phyloP scores from a whole-genome alignment of 1,140 invertebrate species.

The Drosophila arizonae region DNA sequence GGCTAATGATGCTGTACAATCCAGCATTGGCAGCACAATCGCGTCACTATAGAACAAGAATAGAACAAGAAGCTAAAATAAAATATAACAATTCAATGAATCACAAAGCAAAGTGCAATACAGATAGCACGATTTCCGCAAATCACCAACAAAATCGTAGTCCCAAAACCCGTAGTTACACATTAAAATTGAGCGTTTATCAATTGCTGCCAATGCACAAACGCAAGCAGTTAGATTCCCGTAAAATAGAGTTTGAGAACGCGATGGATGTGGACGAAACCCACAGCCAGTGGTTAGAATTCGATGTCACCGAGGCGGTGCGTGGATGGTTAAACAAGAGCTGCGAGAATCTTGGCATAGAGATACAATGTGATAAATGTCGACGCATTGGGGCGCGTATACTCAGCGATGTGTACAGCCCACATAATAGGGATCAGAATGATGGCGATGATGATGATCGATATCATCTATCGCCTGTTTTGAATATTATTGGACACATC shows the following conservation, averaged over 20 bases:
- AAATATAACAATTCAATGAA: constrained; percentile 3
- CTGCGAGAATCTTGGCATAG: constrained; percentile 83
- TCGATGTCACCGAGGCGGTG: constrained; percentile 84
- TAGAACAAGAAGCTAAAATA: neutral
- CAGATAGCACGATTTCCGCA: neutral
- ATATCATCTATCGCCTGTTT: constrained; percentile 71
- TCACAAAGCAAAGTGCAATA: constrained; percentile 23
- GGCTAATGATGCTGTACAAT: constrained; percentile 72
- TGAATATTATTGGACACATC: constrained; percentile 83
- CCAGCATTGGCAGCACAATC: constrained; percentile 44
- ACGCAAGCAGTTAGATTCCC: constrained; percentile 51
- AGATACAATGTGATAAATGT: constrained; percentile 84
- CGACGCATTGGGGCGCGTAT: constrained; percentile 67
- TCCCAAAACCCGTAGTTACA: constrained; percentile 18
- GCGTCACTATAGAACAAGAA: neutral
- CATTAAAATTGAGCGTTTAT: constrained; percentile 68
- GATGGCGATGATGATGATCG: constrained; percentile 3
- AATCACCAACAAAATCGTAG: constrained; percentile 4
- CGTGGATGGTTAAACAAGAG: constrained; percentile 83
- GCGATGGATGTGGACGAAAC: constrained; percentile 50
- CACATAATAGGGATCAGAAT: neutral
- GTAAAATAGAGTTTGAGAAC: constrained; percentile 55
- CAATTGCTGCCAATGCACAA: constrained; percentile 57
- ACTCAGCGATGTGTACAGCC: constrained; percentile 65
- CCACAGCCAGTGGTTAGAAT: constrained; percentile 84